phyloP scores from a whole-genome alignment of 2,797 vertebrate species.

The Diglossa cyanea region DNA sequence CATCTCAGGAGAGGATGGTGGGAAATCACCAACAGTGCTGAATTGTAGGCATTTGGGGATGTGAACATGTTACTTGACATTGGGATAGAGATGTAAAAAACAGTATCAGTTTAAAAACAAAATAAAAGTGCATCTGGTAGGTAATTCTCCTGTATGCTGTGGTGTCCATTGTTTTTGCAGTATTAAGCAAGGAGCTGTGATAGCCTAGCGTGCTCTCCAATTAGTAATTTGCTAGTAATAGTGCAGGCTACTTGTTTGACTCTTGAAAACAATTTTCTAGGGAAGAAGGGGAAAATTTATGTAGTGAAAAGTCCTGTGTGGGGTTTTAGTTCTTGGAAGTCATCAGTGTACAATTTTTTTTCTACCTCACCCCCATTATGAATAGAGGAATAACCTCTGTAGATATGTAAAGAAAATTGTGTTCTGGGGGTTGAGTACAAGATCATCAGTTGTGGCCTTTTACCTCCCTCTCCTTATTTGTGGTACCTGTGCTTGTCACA shows the following conservation, averaged over 20 bases:
- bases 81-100: not conserved
- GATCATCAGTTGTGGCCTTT: not conserved
- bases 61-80: not conserved
- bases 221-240: not conserved
- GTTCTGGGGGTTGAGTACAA: not conserved
- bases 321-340: not conserved
- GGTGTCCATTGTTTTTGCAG: not conserved
- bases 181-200: not conserved
- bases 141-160: not conserved
- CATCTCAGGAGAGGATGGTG: not conserved
- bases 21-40: not conserved
- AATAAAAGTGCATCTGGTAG: not conserved
- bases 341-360: not conserved
- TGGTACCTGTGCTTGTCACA: not conserved
- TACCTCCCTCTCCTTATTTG: not conserved
- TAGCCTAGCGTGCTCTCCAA: not conserved
- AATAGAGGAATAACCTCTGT: not conserved
- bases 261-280: not conserved
- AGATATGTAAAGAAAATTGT: not conserved
- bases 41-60: not conserved
- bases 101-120: not conserved
- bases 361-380: accelerated
- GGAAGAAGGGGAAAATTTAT: not conserved
- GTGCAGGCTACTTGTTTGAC: not conserved
- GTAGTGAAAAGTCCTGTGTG: not conserved